A percentile compares a stretch with the other conserved stretches of the same genome.
Conservation (phyloP, 2,888 invertebrate species). For the Cheilosia scutellata region DNA sequence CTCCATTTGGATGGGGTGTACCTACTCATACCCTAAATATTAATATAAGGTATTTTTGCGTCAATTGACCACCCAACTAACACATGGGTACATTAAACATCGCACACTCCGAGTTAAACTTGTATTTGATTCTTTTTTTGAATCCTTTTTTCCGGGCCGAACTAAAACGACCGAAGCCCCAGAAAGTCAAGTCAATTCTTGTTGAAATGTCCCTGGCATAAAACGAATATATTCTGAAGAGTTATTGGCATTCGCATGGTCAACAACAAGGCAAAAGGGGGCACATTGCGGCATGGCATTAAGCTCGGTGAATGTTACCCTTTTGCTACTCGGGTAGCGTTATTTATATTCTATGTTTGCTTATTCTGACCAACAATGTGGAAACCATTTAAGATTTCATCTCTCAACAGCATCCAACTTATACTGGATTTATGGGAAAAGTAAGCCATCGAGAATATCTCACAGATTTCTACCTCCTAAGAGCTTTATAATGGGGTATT, state of each 20-base stretch:
- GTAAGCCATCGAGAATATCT: conserved; percentile 48
- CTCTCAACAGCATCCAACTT: conserved; percentile 52
- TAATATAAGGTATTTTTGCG: background rate
- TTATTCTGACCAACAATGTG: conserved; percentile 58
- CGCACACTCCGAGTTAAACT: no score
- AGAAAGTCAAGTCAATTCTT: conserved; percentile 28
- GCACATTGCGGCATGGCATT: conserved; percentile 19
- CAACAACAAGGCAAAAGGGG: background rate
- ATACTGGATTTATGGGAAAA: conserved; percentile 51
- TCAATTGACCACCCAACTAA: background rate
- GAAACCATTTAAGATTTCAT: conserved; percentile 62
- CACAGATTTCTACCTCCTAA: conserved; percentile 25
- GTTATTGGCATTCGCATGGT: conserved; percentile 42
- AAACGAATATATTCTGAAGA: conserved; percentile 28
- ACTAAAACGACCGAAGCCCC: conserved; percentile 2
- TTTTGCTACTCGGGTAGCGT: conserved; percentile 7
- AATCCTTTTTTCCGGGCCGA: conserved; percentile 4
- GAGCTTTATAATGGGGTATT: conserved; percentile 36
- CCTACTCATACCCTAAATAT: background rate
- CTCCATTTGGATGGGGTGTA: background rate
- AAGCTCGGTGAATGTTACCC: conserved; percentile 18
- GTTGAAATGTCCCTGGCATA: conserved; percentile 34
- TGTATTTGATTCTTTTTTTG: background rate
- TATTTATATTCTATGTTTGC: conserved; percentile 55
- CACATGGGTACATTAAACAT: background rate